phyloP scores from a whole-genome alignment of 1,140 invertebrate genomes.

The Hylaeus anthracinus region DNA sequence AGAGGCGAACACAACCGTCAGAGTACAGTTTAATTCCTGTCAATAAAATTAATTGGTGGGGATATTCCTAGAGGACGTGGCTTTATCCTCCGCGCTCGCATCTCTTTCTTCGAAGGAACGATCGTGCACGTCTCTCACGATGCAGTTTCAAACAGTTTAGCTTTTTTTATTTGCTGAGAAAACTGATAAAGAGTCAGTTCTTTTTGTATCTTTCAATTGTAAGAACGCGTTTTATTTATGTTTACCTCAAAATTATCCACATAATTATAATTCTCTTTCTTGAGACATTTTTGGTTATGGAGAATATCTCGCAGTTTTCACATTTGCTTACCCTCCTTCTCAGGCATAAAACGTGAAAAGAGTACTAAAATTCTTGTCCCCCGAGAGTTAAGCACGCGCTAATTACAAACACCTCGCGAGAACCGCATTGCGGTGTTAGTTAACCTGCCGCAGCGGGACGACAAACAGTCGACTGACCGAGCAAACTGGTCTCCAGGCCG shows the following conservation, averaged over 20 bases:
- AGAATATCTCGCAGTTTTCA: too few species aligned
- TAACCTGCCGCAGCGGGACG: slow-evolving; percentile 20
- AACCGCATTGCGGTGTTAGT: slow-evolving; percentile 45
- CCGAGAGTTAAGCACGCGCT: background rate
- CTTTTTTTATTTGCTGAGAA: too few species aligned
- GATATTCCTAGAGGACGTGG: slow-evolving; percentile 45
- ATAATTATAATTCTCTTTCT: too few species aligned
- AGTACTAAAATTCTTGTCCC: too few species aligned
- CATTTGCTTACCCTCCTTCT: too few species aligned
- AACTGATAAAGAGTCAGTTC: too few species aligned
- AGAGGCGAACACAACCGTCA: background rate
- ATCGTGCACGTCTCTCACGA: slow-evolving; percentile 61
- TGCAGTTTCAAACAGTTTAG: slow-evolving; percentile 74
- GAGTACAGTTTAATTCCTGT: slow-evolving; percentile 50
- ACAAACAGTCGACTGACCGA: slow-evolving; percentile 18
- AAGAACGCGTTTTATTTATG: too few species aligned
- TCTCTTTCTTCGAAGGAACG: slow-evolving; percentile 59
- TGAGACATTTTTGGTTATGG: too few species aligned
- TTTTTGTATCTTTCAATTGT: too few species aligned
- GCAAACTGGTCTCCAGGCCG: slow-evolving; percentile 29
- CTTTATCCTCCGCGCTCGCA: slow-evolving; percentile 49
- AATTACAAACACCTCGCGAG: slow-evolving; percentile 41
- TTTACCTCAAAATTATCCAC: too few species aligned
- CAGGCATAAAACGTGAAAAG: too few species aligned
- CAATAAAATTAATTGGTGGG: slow-evolving; percentile 63